Evolutionary conservation across 2,797 vertebrate species (phyloP), one percentile per base, ranked within the genome.

Genomic region (Gambelia wislizenii): DNA sequence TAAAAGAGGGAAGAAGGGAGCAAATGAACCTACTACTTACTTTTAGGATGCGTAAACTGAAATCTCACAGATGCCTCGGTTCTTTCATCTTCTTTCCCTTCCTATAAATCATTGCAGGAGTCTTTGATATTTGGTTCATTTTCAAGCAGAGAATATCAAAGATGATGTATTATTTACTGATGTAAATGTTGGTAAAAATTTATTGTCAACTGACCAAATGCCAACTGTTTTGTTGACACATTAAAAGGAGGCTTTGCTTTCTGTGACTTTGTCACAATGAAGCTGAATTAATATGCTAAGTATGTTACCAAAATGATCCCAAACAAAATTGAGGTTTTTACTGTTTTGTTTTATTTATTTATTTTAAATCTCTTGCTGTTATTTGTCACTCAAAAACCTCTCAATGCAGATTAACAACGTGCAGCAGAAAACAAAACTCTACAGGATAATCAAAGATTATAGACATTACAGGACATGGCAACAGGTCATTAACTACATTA

Each of bases 101-200:
- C n/a, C 13, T 67, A 9, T 30, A 67, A 67, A 67, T 86, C 83
- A 86, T 47, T 9, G 18, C 72, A 90, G 77, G 12, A 0, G 0
- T 2, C 4, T 8, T 70, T 14, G 36, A 22, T 61, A 75, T 77
- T 92, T 89, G 22, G 10, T 33, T 61, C 20, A 0, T 0, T 75
- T 2, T 10, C 77, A 1, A 13, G 83, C 0, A 0, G 9, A 87
- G 89, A 84, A 76, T 2, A 0, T n/a, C 74, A 91, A 75, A 49
- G 91, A 25, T 56, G 18, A 33, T 1, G 12, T 1, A 0, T 2
- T 72, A 33, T 36, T 79, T 85, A 2, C 0, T 8, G 27, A 33
- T 1, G 14, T 12, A 52, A 70, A 69, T 64, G 61, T 64, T 64
- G 8, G 61, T 7, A 27, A 27, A 64, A 30, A 9, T 80, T 69